Base-by-base conservation (phyloP, 2,888 invertebrate genomes). In the Mesorhabditis spiculigera region DNA sequence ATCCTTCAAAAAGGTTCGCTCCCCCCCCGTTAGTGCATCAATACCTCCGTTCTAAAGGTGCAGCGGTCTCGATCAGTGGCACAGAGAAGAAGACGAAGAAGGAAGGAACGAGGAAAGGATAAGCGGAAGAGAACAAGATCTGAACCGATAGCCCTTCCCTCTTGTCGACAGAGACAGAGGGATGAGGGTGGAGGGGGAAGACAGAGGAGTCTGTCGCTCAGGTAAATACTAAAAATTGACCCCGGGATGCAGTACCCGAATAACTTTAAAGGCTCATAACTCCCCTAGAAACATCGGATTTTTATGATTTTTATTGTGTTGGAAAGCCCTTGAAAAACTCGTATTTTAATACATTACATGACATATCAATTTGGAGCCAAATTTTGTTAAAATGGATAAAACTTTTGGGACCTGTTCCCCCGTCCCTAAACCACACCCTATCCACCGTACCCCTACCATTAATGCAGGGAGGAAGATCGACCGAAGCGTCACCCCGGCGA, bases 1-100 rank as follows among this genome's bases (percentile, higher is more conserved):
- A 70, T 78, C 78, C 10, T 85, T 85, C 76, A 85, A 85, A 75
- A 85, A 85, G 74, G 83, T 85, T n/a, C 66, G 76, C 13, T 65
- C 75, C 3, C 71, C 73, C 74, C 1, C 73, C 75, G 4, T 76
- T 76, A 13, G 72, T 72, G 28, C 28, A 28, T 28, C 28, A 28
- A 28, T 28, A 28, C 28, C 28, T 28, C 28, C 28, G 28, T 28
- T 28, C 28, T 28, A 28, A 28, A 63, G 63, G 28, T 63, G 63
- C n/a, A 8, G 16, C 63, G 63, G 16, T 8, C 28, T 6, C n/a
- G 41, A 8, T n/a, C 63, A 16, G 63, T 8, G 69, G 72, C 78
- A 43, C 69, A 73, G 13, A 68, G 79, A 5, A 63, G 78, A n/a
- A 76, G 76, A 66, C 71, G 81, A 6, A 71, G 77, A 50, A 70